Evolutionary conservation across 2,888 invertebrate species (phyloP), one percentile per base, ranked within the genome.

Genomic region (Brassicogethes aeneus): DNA sequence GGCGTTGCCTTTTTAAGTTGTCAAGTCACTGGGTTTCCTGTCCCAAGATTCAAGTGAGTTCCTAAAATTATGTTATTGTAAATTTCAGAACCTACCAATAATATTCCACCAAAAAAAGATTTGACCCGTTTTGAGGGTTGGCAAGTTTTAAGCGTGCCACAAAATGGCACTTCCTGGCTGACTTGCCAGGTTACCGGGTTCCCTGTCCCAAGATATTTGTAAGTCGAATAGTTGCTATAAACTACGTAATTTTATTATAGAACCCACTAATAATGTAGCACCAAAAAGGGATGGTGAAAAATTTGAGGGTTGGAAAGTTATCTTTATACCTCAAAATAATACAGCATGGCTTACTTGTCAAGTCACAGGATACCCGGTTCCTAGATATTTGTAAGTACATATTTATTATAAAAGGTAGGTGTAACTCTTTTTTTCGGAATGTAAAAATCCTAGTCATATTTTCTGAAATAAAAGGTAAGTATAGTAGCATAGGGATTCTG

Each of bases 191-290:
- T 80, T 50, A 77, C 79, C 61, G 80, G 79, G 57, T 82, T 72
- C 62, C 84, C 84, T 45, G 76, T 76, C 48, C 83, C 83, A 47
- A 60, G 76, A 53, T 80, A 75, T 74, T 78, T 80, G 83, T 83
- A 77, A 74, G 76, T 75, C 14, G 7, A 10, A 13, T 39, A 15
- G 67, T n/a, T n/a, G n/a, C n/a, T n/a, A n/a, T n/a, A n/a, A n/a
- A n/a, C n/a, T 71, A 46, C 71, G 71, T 56, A 66, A 72, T 12
- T 15, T 38, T 38, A 15, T 52, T 60, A 38, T 59, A 67, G 68
- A 68, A 54, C 79, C 80, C 37, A 79, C 77, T 40, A 76, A 76
- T 69, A 79, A 79, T 61, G 77, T 79, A 38, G 67, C 74, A 47
- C 79, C 79, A 48, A 75, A 77, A 61, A 74, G 76, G 62, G 74